Conservation (phyloP, 2,113 vertebrate genomes). For the Narcine bancroftii region DNA sequence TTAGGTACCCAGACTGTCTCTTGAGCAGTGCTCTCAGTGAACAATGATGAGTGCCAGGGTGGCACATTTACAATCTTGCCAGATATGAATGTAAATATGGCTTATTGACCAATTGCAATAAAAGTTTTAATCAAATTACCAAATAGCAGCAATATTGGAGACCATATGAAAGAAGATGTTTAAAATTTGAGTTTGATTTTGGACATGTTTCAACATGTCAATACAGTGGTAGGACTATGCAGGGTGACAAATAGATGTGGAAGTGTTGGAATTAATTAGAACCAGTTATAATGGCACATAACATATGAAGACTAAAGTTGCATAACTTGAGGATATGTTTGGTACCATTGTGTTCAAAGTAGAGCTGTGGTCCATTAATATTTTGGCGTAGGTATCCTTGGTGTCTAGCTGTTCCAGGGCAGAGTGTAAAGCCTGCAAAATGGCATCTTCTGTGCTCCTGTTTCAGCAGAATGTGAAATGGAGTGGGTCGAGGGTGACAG, state of each 20-base stretch:
- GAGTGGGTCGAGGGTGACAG: too few species aligned
- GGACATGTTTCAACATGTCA: neutral
- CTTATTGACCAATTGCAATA: neutral
- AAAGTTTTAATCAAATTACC: constrained; percentile 1
- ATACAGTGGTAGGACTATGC: neutral
- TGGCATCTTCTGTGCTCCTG: too few species aligned
- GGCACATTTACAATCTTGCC: neutral
- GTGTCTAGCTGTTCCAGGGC: too few species aligned
- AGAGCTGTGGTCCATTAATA: too few species aligned
- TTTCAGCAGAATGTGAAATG: too few species aligned
- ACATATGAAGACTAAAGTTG: too few species aligned
- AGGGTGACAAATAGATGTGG: too few species aligned
- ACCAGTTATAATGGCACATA: neutral
- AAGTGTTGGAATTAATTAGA: neutral
- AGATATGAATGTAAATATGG: neutral
- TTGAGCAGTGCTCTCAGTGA: neutral
- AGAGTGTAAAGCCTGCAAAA: too few species aligned
- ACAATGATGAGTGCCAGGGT: neutral
- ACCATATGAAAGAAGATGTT: neutral
- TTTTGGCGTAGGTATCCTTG: too few species aligned
- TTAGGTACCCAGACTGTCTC: too few species aligned
- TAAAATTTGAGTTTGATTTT: neutral
- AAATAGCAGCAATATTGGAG: neutral
- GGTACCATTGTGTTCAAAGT: too few species aligned
- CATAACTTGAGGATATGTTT: too few species aligned